Evolutionary conservation across 2,888 invertebrate genomes (phyloP).

Genomic region (Agriopis marginaria): DNA sequence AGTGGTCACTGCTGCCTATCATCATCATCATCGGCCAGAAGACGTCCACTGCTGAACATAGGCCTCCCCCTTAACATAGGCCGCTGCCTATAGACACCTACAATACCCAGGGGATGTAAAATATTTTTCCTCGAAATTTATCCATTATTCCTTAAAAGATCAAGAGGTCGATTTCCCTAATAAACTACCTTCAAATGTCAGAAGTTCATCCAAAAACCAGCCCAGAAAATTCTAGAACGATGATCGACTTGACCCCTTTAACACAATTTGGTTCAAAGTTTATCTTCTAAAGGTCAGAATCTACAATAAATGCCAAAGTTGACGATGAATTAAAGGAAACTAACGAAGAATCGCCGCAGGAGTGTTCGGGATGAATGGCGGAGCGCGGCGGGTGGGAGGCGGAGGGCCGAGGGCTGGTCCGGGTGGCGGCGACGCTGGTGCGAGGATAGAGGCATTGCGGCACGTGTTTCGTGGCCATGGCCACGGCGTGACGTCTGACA

Average conservation of each 20-base stretch:
- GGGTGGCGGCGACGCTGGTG: constrained; percentile 41
- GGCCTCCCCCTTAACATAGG: too few species aligned
- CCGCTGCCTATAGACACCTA: too few species aligned
- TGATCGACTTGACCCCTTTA: constrained; percentile 46
- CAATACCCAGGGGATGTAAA: constrained; percentile 7
- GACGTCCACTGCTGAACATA: too few species aligned
- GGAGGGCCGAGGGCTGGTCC: constrained; percentile 30
- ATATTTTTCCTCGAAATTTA: constrained; percentile 21
- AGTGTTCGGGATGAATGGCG: constrained; percentile 67
- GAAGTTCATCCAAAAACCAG: constrained; percentile 45
- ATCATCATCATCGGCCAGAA: too few species aligned
- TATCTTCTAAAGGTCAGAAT: constrained; percentile 70
- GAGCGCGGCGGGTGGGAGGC: constrained; percentile 39
- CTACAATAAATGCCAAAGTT: constrained; percentile 78
- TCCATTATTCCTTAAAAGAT: constrained; percentile 33
- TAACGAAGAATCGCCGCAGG: constrained; percentile 58
- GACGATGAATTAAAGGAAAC: constrained; percentile 57
- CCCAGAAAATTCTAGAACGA: constrained; percentile 44
- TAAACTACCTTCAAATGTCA: constrained; percentile 51
- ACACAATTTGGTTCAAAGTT: constrained; percentile 66
- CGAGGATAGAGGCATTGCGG: constrained; percentile 53
- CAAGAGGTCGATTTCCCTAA: constrained; percentile 34
- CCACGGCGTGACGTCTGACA: constrained; percentile 77
- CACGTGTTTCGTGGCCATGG: constrained; percentile 79
- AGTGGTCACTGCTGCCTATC: not conserved